Base-by-base conservation (phyloP, 2,888 invertebrate genomes). In the Caenorhabditis japonica region DNA sequence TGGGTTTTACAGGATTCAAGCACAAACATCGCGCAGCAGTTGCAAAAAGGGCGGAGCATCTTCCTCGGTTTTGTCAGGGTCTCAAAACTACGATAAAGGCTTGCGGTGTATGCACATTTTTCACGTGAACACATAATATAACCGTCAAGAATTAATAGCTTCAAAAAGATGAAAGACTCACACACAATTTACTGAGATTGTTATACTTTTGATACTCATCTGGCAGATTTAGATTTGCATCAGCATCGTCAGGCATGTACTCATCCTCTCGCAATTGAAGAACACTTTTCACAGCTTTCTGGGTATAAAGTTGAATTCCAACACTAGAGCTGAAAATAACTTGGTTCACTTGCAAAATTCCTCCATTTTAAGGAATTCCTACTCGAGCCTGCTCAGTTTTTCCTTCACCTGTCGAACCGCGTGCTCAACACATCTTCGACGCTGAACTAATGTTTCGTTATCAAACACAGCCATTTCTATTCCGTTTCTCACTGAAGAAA, bases 141-240 rank as follows among this genome's bases (percentile, higher is more conserved):
- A n/a, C n/a, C n/a, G n/a, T n/a, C n/a, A n/a, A n/a, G n/a, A n/a
- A 43, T 51, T 51, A 2, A 25, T 15, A 39, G 27, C 13, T 17
- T 19, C 33, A 23, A 1, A 10, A 17, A 10, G 1, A 10, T 10
- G 13, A 17, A 8, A 15, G 15, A 39, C 58, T 30, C 19, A 69
- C 69, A 53, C 69, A 70, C 19, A 70, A 33, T 21, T 55, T 53
- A 23, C 60, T 60, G n/a, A 70, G 60, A 5, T 61, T 56, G 12
- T 39, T 53, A 33, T 43, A 70, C 33, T 70, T 55, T 4, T 41
- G 15, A 46, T 47, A 59, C 13, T 60, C 46, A 53, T 70, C 61
- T 3, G 30, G 33, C 27, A 44, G 17, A 44, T 43, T 44, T n/a
- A n/a, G n/a, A n/a, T n/a, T n/a, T n/a, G 49, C 44, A 43, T 61